phyloP scores from a whole-genome alignment of 2,888 invertebrate genomes.

The Lottia gigantea region DNA sequence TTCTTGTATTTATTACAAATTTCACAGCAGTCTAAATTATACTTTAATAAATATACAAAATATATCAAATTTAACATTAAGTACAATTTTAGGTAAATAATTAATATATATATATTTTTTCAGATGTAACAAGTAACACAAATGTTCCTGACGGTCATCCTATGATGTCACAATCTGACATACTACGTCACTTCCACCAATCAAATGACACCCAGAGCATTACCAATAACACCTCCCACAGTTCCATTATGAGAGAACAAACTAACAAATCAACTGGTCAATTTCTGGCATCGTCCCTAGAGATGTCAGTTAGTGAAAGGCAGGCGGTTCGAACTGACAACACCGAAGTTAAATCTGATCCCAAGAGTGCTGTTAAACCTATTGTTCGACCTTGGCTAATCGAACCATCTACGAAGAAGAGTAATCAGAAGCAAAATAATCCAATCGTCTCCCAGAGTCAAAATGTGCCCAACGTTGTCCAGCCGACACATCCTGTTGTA shows the following conservation, averaged over 20 bases:
- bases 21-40: too few relatives aligned
- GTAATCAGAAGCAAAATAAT: not conserved
- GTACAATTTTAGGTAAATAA: not conserved
- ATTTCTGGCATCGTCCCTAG: not conserved
- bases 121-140: constrained; percentile 1
- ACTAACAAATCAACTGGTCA: constrained; percentile 4
- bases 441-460: too few relatives aligned
- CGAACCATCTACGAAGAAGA: constrained; percentile 10
- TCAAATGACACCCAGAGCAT: not conserved
- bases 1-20: too few relatives aligned
- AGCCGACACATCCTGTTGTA: not conserved
- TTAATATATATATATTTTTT: not conserved
- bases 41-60: not conserved
- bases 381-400: constrained; percentile 33
- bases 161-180: constrained; percentile 1
- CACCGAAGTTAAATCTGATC: constrained; percentile 9
- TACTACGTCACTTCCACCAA: not conserved
- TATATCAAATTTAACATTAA: not conserved
- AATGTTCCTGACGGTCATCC: not conserved
- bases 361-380: constrained; percentile 30
- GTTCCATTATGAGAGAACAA: not conserved
- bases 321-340: not conserved
- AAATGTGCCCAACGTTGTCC: not conserved
- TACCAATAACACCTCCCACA: too few relatives aligned
- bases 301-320: not conserved